Percentiles rank a stretch among this genome's conserved stretches.
Conservation (phyloP, 2,888 invertebrate genomes). For the Rhorus exstirpatorius region DNA sequence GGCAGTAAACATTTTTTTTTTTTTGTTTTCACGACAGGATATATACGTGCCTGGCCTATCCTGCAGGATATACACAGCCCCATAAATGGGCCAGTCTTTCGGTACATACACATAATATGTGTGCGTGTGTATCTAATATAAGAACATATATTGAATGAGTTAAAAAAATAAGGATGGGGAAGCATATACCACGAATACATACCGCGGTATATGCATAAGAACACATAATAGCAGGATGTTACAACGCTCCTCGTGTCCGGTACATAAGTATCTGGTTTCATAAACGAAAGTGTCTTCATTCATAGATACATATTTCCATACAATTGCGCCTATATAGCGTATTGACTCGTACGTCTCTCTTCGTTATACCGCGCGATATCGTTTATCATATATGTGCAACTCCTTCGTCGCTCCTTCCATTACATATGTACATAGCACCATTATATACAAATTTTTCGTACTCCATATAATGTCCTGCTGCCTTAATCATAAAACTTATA, state of each 20-base stretch:
- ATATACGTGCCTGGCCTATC: neutral
- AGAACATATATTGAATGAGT: neutral
- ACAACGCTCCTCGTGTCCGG: slow-evolving; percentile 84
- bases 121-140: too few species aligned
- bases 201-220: slow-evolving; percentile 74
- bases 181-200: slow-evolving; percentile 48
- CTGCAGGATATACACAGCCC: neutral
- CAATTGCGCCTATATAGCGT: slow-evolving; percentile 82
- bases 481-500: slow-evolving; percentile 78
- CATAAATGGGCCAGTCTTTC: neutral
- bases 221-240: slow-evolving; percentile 85
- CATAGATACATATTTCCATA: slow-evolving; percentile 86
- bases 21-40: neutral
- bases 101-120: neutral
- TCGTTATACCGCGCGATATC: slow-evolving; percentile 79
- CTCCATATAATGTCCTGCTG: slow-evolving; percentile 82
- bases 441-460: slow-evolving; percentile 84
- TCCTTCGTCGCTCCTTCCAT: slow-evolving; percentile 67
- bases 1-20: neutral
- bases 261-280: slow-evolving; percentile 84
- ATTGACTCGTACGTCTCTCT: slow-evolving; percentile 82
- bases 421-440: slow-evolving; percentile 84
- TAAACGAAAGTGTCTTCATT: slow-evolving; percentile 86
- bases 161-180: slow-evolving; percentile 2
- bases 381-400: slow-evolving; percentile 81